phyloP scores from a whole-genome alignment of 2,888 invertebrate genomes.

The Dromius quadrimaculatus region DNA sequence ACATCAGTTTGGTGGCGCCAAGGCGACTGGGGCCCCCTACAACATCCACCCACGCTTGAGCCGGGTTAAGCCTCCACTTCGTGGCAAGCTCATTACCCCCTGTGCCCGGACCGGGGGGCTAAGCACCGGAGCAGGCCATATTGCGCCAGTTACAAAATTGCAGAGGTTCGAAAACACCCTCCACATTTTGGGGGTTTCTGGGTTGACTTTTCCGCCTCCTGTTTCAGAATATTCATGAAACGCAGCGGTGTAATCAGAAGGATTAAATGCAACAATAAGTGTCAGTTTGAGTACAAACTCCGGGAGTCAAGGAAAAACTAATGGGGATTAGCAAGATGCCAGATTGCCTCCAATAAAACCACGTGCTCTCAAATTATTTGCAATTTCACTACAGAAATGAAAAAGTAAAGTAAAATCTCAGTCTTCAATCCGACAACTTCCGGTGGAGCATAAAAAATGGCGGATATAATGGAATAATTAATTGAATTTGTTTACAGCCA shows the following conservation, averaged over 20 bases:
- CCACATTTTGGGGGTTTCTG: too few species aligned
- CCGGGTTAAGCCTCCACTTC: background rate
- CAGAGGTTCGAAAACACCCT: background rate
- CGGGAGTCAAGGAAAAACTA: background rate
- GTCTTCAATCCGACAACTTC: background rate
- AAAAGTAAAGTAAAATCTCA: background rate
- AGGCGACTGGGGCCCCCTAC: background rate
- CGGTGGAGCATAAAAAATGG: background rate
- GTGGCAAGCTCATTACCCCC: background rate
- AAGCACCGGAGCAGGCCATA: background rate
- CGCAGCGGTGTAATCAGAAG: background rate
- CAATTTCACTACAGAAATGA: background rate
- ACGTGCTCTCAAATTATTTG: background rate
- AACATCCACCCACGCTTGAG: background rate
- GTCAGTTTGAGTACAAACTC: background rate
- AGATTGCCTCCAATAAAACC: background rate
- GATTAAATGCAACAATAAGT: background rate
- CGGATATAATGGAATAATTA: slow-evolving; percentile 26
- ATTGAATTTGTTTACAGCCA: slow-evolving; percentile 36
- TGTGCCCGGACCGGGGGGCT: background rate
- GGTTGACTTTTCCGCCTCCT: too few species aligned
- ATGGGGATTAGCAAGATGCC: background rate
- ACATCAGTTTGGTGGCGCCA: background rate
- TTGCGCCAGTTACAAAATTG: background rate
- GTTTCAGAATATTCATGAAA: background rate